phyloP scores from a whole-genome alignment of 64 coral and sea anemone genomes.

The Actinia tenebrosa region DNA sequence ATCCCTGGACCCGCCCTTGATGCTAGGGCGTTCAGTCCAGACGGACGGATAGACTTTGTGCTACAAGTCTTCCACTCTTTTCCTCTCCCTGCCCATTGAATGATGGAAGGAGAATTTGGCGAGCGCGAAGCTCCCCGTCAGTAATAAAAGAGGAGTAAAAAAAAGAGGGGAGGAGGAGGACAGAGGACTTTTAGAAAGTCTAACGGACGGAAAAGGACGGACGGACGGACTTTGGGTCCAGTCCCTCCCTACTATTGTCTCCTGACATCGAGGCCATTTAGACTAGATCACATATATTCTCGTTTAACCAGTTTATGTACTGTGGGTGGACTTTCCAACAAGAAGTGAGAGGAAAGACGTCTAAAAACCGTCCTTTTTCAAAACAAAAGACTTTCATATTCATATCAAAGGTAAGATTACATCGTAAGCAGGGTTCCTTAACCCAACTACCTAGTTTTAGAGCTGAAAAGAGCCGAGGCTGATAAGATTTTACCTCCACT shows the following conservation, averaged over 20 bases:
- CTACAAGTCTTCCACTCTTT: no score
- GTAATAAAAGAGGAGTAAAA: no score
- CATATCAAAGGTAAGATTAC: background rate
- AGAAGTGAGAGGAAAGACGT: background rate
- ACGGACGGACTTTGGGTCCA: background rate
- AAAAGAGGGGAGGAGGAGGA: no score
- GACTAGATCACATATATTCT: background rate
- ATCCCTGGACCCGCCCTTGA: no score
- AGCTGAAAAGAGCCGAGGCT: background rate
- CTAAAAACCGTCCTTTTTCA: background rate
- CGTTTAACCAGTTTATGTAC: background rate
- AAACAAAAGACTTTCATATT: background rate
- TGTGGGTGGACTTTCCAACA: no score
- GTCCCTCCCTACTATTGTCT: background rate
- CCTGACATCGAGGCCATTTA: constrained; percentile 4
- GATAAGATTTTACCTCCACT: background rate
- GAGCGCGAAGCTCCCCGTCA: no score
- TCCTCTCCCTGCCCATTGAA: no score
- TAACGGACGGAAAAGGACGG: background rate
- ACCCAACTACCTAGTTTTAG: background rate
- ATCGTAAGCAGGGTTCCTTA: background rate
- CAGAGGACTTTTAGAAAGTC: background rate
- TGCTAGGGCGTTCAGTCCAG: no score
- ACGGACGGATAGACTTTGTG: no score
- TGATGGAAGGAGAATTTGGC: no score